A percentile compares a stretch with the other conserved stretches of the same genome.
These are phyloP conservation scores for Zeuzera pyrina DNA, from an alignment of 2,888 invertebrate species.

Conservation along the genomic window DNA sequence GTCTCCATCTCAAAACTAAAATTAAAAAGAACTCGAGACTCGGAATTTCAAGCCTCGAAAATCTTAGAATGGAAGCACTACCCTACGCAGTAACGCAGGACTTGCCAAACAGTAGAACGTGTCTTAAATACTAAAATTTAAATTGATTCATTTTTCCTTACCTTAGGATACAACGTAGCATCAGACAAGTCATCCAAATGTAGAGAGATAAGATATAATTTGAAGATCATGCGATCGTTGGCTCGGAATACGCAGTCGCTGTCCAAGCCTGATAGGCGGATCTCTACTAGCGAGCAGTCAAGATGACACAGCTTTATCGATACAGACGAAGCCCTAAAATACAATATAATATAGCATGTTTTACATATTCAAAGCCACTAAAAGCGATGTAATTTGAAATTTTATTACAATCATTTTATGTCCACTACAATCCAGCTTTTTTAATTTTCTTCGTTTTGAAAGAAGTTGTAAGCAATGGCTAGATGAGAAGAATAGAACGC, in stretches of 20 bases:
- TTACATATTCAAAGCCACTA: too few species aligned
- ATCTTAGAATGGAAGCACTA: neutral
- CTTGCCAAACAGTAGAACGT: too few species aligned
- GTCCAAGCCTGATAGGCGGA: conserved; percentile 78
- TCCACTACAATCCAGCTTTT: too few species aligned
- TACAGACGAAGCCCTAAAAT: conserved; percentile 74
- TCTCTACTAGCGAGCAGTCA: conserved; percentile 79
- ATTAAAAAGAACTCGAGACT: neutral
- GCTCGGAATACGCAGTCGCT: conserved; percentile 84
- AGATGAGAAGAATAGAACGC: too few species aligned
- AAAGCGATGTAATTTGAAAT: too few species aligned
- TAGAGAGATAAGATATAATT: conserved; percentile 78
- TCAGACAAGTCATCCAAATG: conserved; percentile 82
- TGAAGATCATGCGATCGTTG: conserved; percentile 82
- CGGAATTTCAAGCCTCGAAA: neutral
- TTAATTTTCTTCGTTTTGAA: too few species aligned
- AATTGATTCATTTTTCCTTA: too few species aligned
- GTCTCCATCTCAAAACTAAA: neutral
- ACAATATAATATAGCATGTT: too few species aligned
- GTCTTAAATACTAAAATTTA: too few species aligned
- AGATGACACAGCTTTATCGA: conserved; percentile 78
- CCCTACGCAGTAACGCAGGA: too few species aligned
- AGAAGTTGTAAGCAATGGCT: too few species aligned
- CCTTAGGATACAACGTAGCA: conserved; percentile 83
- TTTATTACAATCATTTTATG: too few species aligned